A percentile compares a stretch with the other conserved stretches of the same genome.
Evolutionary conservation across 2,888 invertebrate species (phyloP).

Genomic region (Hermaeophaga mercurialis): DNA sequence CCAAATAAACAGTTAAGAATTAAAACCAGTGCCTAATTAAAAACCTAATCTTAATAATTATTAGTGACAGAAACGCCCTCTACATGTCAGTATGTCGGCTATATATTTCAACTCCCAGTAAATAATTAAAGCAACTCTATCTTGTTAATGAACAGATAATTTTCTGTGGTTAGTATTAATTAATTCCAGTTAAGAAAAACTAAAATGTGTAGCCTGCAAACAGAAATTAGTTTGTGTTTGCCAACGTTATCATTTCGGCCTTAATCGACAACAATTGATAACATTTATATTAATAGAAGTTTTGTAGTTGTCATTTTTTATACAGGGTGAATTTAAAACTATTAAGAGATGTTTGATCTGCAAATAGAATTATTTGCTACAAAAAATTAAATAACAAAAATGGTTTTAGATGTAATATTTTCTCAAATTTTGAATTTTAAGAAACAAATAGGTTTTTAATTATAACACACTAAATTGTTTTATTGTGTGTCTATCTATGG

Average conservation of each 20-base stretch:
- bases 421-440: too few species aligned
- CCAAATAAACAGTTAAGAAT: not conserved
- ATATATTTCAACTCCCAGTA: not conserved
- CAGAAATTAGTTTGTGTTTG: slow-evolving; percentile 4
- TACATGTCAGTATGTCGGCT: not conserved
- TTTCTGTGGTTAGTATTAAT: slow-evolving; percentile 6
- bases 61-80: not conserved
- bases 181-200: slow-evolving; percentile 4
- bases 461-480: too few species aligned
- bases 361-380: too few species aligned
- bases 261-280: not conserved
- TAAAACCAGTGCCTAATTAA: not conserved
- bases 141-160: slow-evolving; percentile 3
- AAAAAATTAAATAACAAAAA: too few species aligned
- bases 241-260: not conserved
- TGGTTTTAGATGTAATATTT: too few species aligned
- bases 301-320: too few species aligned
- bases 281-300: too few species aligned
- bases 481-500: too few species aligned
- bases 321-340: too few species aligned
- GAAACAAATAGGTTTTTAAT: too few species aligned
- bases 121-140: slow-evolving; percentile 2
- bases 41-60: not conserved
- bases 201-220: slow-evolving; percentile 5
- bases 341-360: too few species aligned